Evolutionary conservation across 2,797 vertebrate species (phyloP), one percentile per base, ranked within the genome.

Genomic region (Nyctalus aviator): DNA sequence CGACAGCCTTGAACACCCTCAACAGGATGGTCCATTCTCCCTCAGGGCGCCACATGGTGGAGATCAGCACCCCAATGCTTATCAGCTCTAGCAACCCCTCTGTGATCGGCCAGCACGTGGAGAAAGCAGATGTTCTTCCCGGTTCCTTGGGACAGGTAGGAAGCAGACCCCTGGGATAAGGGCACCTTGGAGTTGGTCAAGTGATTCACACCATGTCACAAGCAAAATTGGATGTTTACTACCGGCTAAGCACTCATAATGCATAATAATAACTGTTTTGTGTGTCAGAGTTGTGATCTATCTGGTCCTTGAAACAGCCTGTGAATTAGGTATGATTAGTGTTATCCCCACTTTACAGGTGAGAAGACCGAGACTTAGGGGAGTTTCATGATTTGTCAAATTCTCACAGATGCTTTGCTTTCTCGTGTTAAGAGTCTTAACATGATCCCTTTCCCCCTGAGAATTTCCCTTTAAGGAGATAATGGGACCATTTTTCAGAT

Each of bases 11-110:
- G 90, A 99, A 98, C 97, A 98, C 92, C 9, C 98, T 98, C 94
- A 98, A 98, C 96, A 97, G 98, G 57, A 98, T 98, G 96, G 98
- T 98, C 92, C 99, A 98, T n/a, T 97, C 97, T 0, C 98, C 98
- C 57, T 5, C 97, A 0, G 97, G 98, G 79, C 93, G 97, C 69
- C 98, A 91, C 0, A 97, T 44, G 6, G 97, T 98, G 92, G 97
- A 98, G 94, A 98, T 98, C 95, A 98, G 98, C 97, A 97, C 97
- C 20, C 98, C 98, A 0, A 97, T 98, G 89, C 98, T 99, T 71
- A 98, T 98, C 96, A 98, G 98, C 96, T 98, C 98, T 94, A 98
- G 98, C 97, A 99, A 98, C 95, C 98, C 98, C 64, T 97, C 97
- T 0, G 97, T 98, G 95, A 79, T 94, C 73, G 83, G 96, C 21